Evolutionary conservation across 2,797 vertebrate genomes (phyloP).

Genomic region (Ispidina picta): DNA sequence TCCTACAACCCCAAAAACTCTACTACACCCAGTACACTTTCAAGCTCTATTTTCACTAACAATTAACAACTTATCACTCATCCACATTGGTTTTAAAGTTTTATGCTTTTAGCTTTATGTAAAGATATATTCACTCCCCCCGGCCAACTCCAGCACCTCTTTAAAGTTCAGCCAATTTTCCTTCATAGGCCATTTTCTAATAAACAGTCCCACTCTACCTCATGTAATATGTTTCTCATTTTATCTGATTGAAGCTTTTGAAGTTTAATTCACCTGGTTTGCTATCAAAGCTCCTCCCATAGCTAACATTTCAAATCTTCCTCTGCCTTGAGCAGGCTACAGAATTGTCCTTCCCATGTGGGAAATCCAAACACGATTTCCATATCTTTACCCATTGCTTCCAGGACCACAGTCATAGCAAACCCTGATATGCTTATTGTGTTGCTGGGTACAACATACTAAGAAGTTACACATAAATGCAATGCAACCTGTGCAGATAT

Average conservation of each 20-base stretch:
- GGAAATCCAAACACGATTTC: not conserved
- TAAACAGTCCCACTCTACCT: constrained; percentile 46
- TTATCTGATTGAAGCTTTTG: constrained; percentile 50
- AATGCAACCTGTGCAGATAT: not conserved
- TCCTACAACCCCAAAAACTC: not conserved
- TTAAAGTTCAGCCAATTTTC: constrained; percentile 61
- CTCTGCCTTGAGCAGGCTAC: not conserved
- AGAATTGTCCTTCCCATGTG: fast-evolving
- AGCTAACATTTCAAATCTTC: not conserved
- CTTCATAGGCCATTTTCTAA: constrained; percentile 51
- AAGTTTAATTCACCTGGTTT: constrained; percentile 63
- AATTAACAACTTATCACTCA: constrained; percentile 67
- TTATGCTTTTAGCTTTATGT: constrained; percentile 60
- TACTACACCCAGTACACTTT: not conserved
- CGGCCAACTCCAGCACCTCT: constrained; percentile 59
- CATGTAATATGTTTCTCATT: constrained; percentile 52
- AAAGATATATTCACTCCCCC: constrained; percentile 31
- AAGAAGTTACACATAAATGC: not conserved
- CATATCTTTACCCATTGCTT: fast-evolving
- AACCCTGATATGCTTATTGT: not conserved
- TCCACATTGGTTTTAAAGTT: constrained; percentile 59
- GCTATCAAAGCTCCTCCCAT: not conserved
- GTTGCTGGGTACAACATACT: no score
- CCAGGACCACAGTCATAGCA: not conserved
- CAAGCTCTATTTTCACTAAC: constrained; percentile 56